A percentile compares a stretch with the other conserved stretches of the same genome.
Evolutionary conservation across 2,113 vertebrate species (phyloP).

Genomic region (Cebidichthys violaceus): DNA sequence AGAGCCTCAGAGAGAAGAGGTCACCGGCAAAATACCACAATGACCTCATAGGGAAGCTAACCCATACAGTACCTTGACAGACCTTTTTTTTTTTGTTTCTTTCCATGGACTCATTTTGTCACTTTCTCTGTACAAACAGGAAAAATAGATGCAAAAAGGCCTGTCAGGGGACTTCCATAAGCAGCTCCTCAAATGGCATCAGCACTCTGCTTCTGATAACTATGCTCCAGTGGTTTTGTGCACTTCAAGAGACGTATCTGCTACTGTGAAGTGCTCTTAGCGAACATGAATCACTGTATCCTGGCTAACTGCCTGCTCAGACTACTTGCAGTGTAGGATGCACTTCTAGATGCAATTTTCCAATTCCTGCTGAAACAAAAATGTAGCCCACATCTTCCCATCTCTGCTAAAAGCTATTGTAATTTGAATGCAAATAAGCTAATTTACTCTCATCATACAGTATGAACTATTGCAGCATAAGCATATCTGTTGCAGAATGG

Average conservation of each 20-base stretch:
- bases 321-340: constrained; percentile 60
- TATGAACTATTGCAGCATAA: constrained; percentile 1
- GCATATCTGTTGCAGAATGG: constrained; percentile 17
- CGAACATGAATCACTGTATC: constrained; percentile 54
- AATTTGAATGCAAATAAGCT: constrained; percentile 49
- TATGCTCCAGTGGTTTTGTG: constrained; percentile 57
- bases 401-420: constrained; percentile 30
- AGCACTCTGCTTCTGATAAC: constrained; percentile 37
- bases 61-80: no score
- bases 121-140: constrained; percentile 9
- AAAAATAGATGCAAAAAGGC: constrained; percentile 19
- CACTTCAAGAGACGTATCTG: constrained; percentile 53
- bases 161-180: constrained; percentile 32
- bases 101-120: background rate
- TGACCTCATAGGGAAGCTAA: constrained; percentile 6
- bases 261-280: constrained; percentile 61
- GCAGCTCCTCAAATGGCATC: constrained; percentile 48
- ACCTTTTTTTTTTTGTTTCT: background rate
- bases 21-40: constrained; percentile 5
- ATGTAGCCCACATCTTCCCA: constrained; percentile 40
- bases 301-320: constrained; percentile 63
- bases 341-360: constrained; percentile 61
- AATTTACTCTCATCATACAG: constrained; percentile 31
- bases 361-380: constrained; percentile 56
- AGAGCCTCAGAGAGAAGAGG: background rate